A percentile compares a stretch with the other conserved stretches of the same genome.
Evolutionary conservation across 1,140 invertebrate genomes (phyloP).

Genomic region (Euwallacea similis): DNA sequence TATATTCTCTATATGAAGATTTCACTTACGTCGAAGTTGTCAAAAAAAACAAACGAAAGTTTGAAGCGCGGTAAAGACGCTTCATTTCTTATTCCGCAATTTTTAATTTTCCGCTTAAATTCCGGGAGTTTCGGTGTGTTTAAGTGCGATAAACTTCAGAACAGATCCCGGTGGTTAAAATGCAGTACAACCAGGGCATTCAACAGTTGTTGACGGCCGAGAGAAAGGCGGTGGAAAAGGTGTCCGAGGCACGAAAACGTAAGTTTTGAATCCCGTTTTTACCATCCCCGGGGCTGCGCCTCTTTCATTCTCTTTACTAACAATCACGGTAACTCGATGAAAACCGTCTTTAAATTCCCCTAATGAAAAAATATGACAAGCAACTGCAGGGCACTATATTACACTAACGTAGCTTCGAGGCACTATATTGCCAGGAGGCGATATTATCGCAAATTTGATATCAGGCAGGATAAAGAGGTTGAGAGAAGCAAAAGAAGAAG

Average conservation of each 20-base stretch:
- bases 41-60: too few relatives aligned
- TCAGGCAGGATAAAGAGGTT: slow-evolving; percentile 93
- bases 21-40: too few relatives aligned
- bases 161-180: neutral
- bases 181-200: slow-evolving; percentile 75
- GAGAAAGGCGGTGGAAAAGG: slow-evolving; percentile 98
- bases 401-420: neutral
- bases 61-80: too few relatives aligned
- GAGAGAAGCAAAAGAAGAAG: slow-evolving; percentile 99
- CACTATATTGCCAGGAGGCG: neutral
- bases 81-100: too few relatives aligned
- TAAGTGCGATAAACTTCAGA: too few relatives aligned
- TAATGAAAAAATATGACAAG: neutral
- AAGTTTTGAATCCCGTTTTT: slow-evolving; percentile 57
- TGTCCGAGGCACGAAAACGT: slow-evolving; percentile 98
- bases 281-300: neutral
- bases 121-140: too few relatives aligned
- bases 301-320: neutral
- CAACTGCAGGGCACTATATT: neutral
- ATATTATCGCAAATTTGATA: neutral
- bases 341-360: neutral
- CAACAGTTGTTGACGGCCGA: slow-evolving; percentile 97
- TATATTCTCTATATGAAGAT: too few relatives aligned
- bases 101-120: too few relatives aligned
- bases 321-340: neutral